phyloP scores from a whole-genome alignment of 2,888 invertebrate genomes.

The Microchrysa polita region DNA sequence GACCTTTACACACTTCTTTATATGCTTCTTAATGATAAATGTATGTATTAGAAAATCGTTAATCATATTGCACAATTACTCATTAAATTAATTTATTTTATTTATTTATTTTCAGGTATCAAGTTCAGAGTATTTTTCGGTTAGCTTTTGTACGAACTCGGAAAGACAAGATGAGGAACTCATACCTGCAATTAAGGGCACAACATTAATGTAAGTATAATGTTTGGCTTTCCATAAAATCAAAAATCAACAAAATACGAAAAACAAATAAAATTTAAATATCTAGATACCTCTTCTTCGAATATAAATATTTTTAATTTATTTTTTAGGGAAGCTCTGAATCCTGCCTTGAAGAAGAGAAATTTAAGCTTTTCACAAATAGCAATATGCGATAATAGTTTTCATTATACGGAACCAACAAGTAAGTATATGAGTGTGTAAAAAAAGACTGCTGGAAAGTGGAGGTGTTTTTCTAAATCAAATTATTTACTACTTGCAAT shows the following conservation, averaged over 20 bases:
- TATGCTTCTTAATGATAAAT: too few species aligned
- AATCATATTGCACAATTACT: too few species aligned
- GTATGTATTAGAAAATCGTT: too few species aligned
- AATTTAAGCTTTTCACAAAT: slow-evolving; percentile 66
- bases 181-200: slow-evolving; percentile 73
- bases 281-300: not conserved
- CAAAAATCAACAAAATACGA: too few species aligned
- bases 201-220: slow-evolving; percentile 71
- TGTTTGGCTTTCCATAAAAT: too few species aligned
- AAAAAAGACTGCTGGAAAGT: too few species aligned
- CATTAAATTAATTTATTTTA: too few species aligned
- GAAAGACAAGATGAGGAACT: slow-evolving; percentile 71
- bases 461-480: too few species aligned
- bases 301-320: slow-evolving; percentile 12
- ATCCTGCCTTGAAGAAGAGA: slow-evolving; percentile 72
- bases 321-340: slow-evolving; percentile 71
- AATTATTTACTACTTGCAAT: too few species aligned
- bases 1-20: too few species aligned
- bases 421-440: slow-evolving; percentile 36
- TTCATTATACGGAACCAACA: slow-evolving; percentile 59
- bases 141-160: slow-evolving; percentile 72
- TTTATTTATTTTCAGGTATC: slow-evolving; percentile 69
- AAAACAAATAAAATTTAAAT: too few species aligned
- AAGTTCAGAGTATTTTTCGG: slow-evolving; percentile 78
- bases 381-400: slow-evolving; percentile 62